These are phyloP conservation scores for Ctenodactylus gundi DNA, from an alignment of 2,113 vertebrate species.

Conservation along the genomic window DNA sequence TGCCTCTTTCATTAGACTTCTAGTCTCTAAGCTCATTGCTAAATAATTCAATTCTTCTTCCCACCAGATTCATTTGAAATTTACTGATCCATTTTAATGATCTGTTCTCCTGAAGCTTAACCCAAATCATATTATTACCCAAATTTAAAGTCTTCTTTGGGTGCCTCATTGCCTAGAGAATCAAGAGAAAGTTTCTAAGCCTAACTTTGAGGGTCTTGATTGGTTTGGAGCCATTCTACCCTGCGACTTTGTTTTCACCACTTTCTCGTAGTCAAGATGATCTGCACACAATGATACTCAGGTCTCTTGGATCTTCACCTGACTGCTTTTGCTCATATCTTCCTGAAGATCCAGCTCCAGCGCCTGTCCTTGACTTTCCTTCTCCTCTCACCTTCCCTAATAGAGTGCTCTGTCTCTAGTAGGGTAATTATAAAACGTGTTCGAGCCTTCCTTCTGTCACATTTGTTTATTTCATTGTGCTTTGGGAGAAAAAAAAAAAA, in stretches of 20 bases:
- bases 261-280: background rate
- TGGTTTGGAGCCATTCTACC: background rate
- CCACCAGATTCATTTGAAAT: background rate
- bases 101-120: background rate
- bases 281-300: background rate
- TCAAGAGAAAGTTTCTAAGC: background rate
- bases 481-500: background rate
- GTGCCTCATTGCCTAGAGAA: background rate
- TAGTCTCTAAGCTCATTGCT: background rate
- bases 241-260: background rate
- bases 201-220: background rate
- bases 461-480: background rate
- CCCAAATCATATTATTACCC: background rate
- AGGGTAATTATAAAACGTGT: background rate
- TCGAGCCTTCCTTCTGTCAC: background rate
- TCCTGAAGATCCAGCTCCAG: background rate
- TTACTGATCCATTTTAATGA: conserved; percentile 15
- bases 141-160: background rate
- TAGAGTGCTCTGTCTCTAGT: background rate
- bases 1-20: background rate
- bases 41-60: background rate
- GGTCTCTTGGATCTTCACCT: background rate
- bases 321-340: background rate
- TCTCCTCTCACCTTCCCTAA: background rate
- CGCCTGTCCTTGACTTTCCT: background rate